Percentiles rank a stretch among this genome's conserved stretches.
Conservation (phyloP, 2,113 vertebrate species). For the Echinops telfairi region DNA sequence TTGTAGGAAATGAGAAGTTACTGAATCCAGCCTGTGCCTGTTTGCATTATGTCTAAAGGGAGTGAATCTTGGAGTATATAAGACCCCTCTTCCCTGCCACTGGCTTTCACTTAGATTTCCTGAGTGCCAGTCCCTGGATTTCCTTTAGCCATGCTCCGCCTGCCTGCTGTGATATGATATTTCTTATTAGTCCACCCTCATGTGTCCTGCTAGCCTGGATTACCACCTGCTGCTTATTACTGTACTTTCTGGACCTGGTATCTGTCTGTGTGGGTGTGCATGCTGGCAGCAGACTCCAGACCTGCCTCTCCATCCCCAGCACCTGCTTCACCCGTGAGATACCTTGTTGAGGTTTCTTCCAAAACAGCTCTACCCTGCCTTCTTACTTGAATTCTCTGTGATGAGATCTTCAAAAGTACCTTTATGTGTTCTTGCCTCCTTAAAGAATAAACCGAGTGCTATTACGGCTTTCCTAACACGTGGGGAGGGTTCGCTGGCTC, state of each 20-base stretch:
- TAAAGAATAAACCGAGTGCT: background rate
- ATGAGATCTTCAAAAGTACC: background rate
- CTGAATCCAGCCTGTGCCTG: background rate
- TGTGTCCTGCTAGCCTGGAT: slow-evolving; percentile 65
- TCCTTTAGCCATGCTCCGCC: slow-evolving; percentile 64
- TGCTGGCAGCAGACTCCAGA: background rate
- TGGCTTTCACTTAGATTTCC: background rate
- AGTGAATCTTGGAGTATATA: background rate
- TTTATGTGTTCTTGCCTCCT: background rate
- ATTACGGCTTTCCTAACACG: background rate
- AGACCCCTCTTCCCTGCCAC: background rate
- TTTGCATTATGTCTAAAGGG: background rate
- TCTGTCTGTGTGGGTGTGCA: background rate
- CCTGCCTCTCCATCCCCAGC: background rate
- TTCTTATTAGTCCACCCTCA: background rate
- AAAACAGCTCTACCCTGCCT: background rate
- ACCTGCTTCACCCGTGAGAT: background rate
- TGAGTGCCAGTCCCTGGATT: background rate
- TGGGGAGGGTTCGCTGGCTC: background rate
- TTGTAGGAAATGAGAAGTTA: background rate
- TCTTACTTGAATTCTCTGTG: slow-evolving; percentile 4
- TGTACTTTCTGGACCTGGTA: slow-evolving; percentile 50
- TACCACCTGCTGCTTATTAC: slow-evolving; percentile 69
- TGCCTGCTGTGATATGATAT: slow-evolving; percentile 51
- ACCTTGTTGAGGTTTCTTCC: slow-evolving; percentile 32